phyloP scores from a whole-genome alignment of 2,113 vertebrate species.

The Accipiter cooperii region DNA sequence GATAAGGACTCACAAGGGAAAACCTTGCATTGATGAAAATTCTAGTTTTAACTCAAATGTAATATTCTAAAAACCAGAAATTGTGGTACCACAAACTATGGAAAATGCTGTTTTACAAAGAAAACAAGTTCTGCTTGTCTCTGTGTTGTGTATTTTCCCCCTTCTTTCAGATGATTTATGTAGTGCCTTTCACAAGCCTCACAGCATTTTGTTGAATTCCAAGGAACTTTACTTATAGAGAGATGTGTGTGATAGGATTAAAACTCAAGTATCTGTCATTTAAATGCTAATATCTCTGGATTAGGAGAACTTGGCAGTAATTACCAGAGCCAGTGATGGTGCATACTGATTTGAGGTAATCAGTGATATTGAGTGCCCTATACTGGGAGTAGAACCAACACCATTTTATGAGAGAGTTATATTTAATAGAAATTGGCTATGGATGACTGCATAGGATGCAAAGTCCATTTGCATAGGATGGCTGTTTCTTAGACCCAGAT shows the following conservation, averaged over 20 bases:
- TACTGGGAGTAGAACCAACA: background rate
- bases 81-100: background rate
- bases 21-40: background rate
- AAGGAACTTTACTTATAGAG: background rate
- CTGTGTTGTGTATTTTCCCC: background rate
- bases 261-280: conserved; percentile 11
- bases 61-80: background rate
- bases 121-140: conserved; percentile 29
- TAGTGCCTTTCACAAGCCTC: conserved; percentile 24
- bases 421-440: background rate
- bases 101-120: background rate
- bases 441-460: background rate
- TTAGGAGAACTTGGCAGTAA: background rate
- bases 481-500: background rate
- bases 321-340: background rate
- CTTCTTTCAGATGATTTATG: background rate
- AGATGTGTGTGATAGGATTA: conserved; percentile 28
- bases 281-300: conserved; percentile 41
- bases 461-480: background rate
- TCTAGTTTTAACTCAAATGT: background rate
- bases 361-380: background rate
- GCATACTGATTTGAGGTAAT: background rate
- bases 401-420: background rate
- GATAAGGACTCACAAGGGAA: background rate
- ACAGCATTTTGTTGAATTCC: background rate